Percentiles rank a stretch among this genome's conserved stretches.
phyloP scores from a whole-genome alignment of 2,113 vertebrate species.

The Lamprotornis superbus region DNA sequence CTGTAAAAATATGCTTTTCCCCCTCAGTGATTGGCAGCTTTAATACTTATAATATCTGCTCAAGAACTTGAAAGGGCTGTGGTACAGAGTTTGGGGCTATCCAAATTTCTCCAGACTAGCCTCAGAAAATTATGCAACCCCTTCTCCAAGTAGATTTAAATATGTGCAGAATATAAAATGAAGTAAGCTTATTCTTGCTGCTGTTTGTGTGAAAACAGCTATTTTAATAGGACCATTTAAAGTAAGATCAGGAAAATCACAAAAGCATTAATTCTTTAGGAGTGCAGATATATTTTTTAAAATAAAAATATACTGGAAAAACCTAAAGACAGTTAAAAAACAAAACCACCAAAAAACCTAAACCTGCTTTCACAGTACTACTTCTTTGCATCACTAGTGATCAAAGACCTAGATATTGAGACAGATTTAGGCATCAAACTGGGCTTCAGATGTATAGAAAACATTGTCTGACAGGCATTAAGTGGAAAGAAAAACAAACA shows the following conservation, averaged over 20 bases:
- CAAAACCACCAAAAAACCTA: not conserved
- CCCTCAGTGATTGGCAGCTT: not conserved
- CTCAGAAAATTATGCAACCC: not conserved
- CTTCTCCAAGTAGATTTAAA: not conserved
- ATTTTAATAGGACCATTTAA: not conserved
- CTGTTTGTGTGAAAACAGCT: not conserved
- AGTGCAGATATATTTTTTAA: not conserved
- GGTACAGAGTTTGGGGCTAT: not conserved
- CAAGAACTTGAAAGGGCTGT: not conserved
- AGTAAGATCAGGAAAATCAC: not conserved
- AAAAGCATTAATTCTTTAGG: not conserved
- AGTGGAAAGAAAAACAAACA: not conserved
- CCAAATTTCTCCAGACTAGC: not conserved
- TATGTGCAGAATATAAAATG: not conserved
- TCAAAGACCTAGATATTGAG: not conserved
- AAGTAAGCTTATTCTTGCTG: not conserved
- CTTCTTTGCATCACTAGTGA: not conserved
- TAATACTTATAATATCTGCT: not conserved
- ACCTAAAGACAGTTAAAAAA: not conserved
- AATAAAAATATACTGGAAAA: not conserved
- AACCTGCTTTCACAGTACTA: not conserved
- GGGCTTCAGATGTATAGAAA: not conserved
- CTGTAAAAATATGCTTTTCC: not conserved
- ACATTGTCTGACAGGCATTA: not conserved
- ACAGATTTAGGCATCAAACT: not conserved